Evolutionary conservation across 2,888 invertebrate genomes (phyloP).

Genomic region (Drosophila subquinaria): DNA sequence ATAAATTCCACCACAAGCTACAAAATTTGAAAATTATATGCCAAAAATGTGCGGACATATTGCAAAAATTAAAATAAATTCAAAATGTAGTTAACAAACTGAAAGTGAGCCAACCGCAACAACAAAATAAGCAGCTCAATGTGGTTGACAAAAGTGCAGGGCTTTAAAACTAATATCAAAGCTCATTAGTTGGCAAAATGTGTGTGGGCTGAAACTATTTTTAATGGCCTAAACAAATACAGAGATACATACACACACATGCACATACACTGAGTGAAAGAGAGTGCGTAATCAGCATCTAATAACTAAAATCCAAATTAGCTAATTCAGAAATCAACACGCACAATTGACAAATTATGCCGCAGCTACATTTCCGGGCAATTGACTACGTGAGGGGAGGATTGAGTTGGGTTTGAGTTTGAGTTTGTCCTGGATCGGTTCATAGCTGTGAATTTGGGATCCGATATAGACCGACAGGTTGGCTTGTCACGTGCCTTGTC

Average conservation of each 20-base stretch:
- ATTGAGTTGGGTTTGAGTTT: background rate
- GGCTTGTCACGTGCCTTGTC: conserved; percentile 68
- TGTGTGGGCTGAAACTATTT: conserved; percentile 42
- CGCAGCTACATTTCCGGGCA: conserved; percentile 80
- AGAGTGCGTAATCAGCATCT: conserved; percentile 72
- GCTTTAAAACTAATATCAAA: conserved; percentile 52
- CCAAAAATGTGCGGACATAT: conserved; percentile 37
- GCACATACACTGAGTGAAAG: conserved; percentile 1
- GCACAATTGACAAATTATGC: conserved; percentile 83
- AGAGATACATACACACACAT: conserved; percentile 3
- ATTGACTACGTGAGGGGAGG: conserved; percentile 71
- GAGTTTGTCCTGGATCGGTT: conserved; percentile 2
- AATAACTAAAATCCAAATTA: conserved; percentile 82
- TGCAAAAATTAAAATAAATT: conserved; percentile 53
- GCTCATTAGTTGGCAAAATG: conserved; percentile 64
- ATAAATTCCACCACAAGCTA: conserved; percentile 8
- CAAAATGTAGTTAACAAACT: conserved; percentile 28
- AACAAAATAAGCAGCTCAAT: conserved; percentile 46
- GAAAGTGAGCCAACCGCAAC: conserved; percentile 37
- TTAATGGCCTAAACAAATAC: conserved; percentile 31
- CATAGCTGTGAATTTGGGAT: conserved; percentile 8
- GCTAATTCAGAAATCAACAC: conserved; percentile 83
- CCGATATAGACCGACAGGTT: conserved; percentile 18
- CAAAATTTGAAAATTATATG: conserved; percentile 29
- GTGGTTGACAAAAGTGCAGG: conserved; percentile 25